Evolutionary conservation across 2,888 invertebrate genomes (phyloP).

Genomic region (Hipparchia semele): DNA sequence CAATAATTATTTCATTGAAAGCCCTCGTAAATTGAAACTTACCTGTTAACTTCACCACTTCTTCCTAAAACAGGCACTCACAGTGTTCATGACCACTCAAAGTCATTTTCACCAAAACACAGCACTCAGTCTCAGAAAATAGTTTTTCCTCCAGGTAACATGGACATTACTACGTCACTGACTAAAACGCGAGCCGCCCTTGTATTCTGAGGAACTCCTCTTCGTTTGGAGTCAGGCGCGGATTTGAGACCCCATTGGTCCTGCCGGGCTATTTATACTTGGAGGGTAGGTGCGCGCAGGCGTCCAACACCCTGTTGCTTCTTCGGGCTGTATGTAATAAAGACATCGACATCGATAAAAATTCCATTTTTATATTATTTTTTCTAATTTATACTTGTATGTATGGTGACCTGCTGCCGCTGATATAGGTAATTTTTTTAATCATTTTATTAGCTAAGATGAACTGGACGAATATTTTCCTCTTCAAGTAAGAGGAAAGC

Average conservation of each 20-base stretch:
- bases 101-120: conserved; percentile 57
- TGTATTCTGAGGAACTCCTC: conserved; percentile 51
- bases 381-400: background rate
- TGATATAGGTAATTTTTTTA: too few relatives aligned
- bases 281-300: conserved; percentile 74
- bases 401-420: too few relatives aligned
- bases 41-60: conserved; percentile 61
- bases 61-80: conserved; percentile 49
- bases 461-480: too few relatives aligned
- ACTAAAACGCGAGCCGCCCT: conserved; percentile 44
- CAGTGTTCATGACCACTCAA: conserved; percentile 53
- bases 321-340: conserved; percentile 52
- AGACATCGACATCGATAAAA: conserved; percentile 50
- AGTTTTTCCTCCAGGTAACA: conserved; percentile 48
- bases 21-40: conserved; percentile 45
- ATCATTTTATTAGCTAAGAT: too few relatives aligned
- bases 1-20: conserved; percentile 18
- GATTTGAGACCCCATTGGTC: conserved; percentile 62
- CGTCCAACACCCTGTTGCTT: conserved; percentile 82
- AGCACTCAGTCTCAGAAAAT: conserved; percentile 53
- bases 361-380: background rate
- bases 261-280: conserved; percentile 62
- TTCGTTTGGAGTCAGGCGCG: conserved; percentile 59
- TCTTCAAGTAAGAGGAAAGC: too few relatives aligned
- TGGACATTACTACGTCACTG: conserved; percentile 57